phyloP scores from a whole-genome alignment of 2,113 vertebrate species.

The Gallinago paraguaiae region DNA sequence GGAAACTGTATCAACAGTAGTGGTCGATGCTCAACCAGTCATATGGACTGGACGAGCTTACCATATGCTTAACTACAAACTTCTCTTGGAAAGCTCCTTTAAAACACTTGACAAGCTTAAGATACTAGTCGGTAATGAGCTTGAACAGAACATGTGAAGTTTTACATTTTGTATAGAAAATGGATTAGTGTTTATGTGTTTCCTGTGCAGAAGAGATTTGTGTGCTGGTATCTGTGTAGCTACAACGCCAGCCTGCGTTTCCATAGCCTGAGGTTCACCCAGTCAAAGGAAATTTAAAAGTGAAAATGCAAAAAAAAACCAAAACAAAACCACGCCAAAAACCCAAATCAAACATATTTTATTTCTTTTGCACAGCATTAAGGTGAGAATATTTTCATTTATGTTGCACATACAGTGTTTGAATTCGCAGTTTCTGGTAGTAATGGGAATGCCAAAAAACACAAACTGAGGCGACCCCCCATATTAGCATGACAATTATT shows the following conservation, averaged over 20 bases:
- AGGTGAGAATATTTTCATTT: constrained; percentile 35
- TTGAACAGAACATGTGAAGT: constrained; percentile 58
- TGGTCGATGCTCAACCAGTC: constrained; percentile 87
- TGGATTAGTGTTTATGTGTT: constrained; percentile 33
- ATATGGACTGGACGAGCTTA: constrained; percentile 83
- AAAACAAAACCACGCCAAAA: background rate
- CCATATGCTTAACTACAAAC: constrained; percentile 83
- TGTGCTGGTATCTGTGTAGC: background rate
- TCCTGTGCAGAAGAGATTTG: background rate
- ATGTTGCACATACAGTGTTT: background rate
- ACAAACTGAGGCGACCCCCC: background rate
- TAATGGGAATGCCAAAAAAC: constrained; percentile 38
- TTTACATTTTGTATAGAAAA: constrained; percentile 38
- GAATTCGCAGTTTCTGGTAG: constrained; percentile 37
- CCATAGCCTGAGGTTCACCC: constrained; percentile 31
- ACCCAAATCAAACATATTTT: background rate
- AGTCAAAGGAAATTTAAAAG: constrained; percentile 33
- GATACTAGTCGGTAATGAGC: constrained; percentile 77
- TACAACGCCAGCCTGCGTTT: background rate
- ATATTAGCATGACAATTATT: constrained; percentile 48
- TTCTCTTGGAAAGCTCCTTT: constrained; percentile 81
- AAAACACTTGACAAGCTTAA: constrained; percentile 80
- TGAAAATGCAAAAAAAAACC: background rate
- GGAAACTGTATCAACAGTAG: constrained; percentile 82
- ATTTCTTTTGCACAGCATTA: constrained; percentile 2